Conservation (phyloP, 1,140 invertebrate species). For the Drosophila parvula region DNA sequence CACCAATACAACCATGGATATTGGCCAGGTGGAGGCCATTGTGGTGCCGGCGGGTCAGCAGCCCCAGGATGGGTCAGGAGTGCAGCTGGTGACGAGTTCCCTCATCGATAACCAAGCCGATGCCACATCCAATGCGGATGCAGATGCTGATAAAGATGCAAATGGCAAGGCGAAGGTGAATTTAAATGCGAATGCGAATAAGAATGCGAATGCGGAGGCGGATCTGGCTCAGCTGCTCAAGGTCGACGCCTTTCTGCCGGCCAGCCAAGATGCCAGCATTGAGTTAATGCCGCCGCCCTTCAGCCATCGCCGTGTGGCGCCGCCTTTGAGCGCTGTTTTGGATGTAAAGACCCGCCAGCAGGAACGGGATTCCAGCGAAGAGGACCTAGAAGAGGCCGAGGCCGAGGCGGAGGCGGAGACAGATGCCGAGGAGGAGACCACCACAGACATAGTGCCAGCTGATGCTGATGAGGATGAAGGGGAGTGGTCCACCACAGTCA, state of each 20-base stretch:
- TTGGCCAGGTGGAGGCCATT: constrained; percentile 74
- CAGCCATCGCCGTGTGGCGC: constrained; percentile 68
- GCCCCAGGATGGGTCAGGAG: constrained; percentile 5
- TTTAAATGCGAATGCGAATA: constrained; percentile 1
- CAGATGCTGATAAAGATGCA: constrained; percentile 18
- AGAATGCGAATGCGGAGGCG: constrained; percentile 29
- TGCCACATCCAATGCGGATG: constrained; percentile 1
- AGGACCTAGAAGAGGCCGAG: constrained; percentile 4
- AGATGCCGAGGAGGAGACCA: constrained; percentile 18
- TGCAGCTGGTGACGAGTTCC: constrained; percentile 62
- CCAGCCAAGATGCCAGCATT: constrained; percentile 42
- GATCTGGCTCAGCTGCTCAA: constrained; percentile 71
- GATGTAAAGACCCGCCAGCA: constrained; percentile 13
- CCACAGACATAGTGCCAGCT: constrained; percentile 1
- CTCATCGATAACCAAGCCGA: constrained; percentile 3
- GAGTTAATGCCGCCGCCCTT: constrained; percentile 47
- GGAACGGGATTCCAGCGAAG: not conserved
- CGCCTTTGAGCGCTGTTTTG: constrained; percentile 49
- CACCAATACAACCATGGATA: constrained; percentile 22
- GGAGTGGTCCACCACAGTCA: constrained; percentile 10
- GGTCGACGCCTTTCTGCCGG: constrained; percentile 75
- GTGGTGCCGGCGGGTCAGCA: constrained; percentile 63
- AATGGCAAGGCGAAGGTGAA: not conserved
- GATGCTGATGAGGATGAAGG: not conserved
- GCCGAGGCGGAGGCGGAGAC: constrained; percentile 11